phyloP scores from a whole-genome alignment of 2,888 invertebrate genomes.

The Cephus pygmeus region DNA sequence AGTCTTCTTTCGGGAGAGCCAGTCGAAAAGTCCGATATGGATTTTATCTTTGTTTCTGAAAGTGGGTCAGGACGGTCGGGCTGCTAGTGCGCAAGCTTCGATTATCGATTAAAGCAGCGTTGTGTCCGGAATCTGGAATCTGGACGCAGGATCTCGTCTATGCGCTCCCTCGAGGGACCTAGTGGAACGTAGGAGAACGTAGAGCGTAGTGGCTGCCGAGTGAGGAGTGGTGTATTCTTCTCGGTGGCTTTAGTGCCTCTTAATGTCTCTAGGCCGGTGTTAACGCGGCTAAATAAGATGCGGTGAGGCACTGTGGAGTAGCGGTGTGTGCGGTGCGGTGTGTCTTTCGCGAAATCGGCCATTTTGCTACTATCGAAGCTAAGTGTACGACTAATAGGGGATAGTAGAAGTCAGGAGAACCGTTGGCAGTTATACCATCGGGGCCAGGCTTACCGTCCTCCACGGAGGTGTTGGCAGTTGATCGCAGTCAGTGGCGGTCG shows the following conservation, averaged over 20 bases:
- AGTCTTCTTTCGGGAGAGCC: background rate
- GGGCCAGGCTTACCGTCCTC: background rate
- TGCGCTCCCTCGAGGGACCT: conserved; percentile 18
- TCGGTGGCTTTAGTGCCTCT: background rate
- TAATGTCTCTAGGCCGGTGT: background rate
- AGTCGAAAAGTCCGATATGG: conserved; percentile 40
- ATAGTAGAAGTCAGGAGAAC: background rate
- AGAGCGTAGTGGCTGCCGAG: conserved; percentile 26
- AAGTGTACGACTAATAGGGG: conserved; percentile 22
- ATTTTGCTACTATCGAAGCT: conserved; percentile 46
- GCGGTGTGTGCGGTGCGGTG: conserved; percentile 15
- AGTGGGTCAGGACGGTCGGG: conserved; percentile 52
- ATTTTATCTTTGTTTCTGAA: conserved; percentile 53
- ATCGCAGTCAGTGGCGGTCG: background rate
- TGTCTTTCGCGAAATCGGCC: conserved; percentile 45
- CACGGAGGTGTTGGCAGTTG: conserved; percentile 33
- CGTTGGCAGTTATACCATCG: background rate
- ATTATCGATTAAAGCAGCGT: conserved; percentile 60
- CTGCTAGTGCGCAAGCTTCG: conserved; percentile 60
- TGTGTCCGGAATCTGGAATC: conserved; percentile 38
- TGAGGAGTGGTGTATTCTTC: background rate
- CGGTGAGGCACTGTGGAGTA: conserved; percentile 35
- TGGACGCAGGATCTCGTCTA: conserved; percentile 30
- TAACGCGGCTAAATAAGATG: conserved; percentile 32
- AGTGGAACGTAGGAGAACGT: background rate